A percentile compares a stretch with the other conserved stretches of the same genome.
phyloP scores from a whole-genome alignment of 2,113 vertebrate species.

The Hippocampus guttulatus region DNA sequence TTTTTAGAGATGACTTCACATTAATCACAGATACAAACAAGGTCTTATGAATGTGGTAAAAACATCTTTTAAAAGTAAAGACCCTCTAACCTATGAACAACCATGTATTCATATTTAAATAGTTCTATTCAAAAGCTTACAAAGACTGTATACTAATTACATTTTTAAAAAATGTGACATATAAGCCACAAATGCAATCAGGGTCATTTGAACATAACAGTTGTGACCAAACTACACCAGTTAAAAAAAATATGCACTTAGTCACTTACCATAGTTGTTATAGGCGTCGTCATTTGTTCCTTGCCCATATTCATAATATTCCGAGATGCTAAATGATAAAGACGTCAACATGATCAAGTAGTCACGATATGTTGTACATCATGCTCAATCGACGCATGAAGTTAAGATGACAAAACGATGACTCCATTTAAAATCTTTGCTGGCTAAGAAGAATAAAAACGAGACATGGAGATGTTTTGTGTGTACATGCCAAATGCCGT shows the following conservation, averaged over 20 bases:
- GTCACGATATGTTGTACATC: neutral
- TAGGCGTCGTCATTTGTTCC: slow-evolving; percentile 88
- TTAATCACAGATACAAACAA: too few relatives aligned
- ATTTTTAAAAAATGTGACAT: too few relatives aligned
- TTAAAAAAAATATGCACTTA: slow-evolving; percentile 17
- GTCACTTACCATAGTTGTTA: slow-evolving; percentile 89
- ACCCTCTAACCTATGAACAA: too few relatives aligned
- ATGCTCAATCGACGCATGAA: neutral
- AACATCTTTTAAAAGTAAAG: too few relatives aligned
- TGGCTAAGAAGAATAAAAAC: neutral
- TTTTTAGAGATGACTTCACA: too few relatives aligned
- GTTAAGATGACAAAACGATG: neutral
- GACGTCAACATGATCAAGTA: slow-evolving; percentile 10
- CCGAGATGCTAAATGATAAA: slow-evolving; percentile 83
- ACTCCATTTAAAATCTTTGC: neutral
- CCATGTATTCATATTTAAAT: too few relatives aligned
- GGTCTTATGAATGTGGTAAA: too few relatives aligned
- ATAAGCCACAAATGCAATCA: too few relatives aligned
- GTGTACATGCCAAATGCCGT: slow-evolving; percentile 5
- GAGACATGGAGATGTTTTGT: neutral
- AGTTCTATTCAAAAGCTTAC: too few relatives aligned
- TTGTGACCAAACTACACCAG: neutral
- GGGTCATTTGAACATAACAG: too few relatives aligned
- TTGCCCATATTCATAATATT: slow-evolving; percentile 93
- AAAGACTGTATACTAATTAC: too few relatives aligned